Base-by-base conservation (phyloP, 2,888 invertebrate genomes). In the Psococerastis gibbosa region DNA sequence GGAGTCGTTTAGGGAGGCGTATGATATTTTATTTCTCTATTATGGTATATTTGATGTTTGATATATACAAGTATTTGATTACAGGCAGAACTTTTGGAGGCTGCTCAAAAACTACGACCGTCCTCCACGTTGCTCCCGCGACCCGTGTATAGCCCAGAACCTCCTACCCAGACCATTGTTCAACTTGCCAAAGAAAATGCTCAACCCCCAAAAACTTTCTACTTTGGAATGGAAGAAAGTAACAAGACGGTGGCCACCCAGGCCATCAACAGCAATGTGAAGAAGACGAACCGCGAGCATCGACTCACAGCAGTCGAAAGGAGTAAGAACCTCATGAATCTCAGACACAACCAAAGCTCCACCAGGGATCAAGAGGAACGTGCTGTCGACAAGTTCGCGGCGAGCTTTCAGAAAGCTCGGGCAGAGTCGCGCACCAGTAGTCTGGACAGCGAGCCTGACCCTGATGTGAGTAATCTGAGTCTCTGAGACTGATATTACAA, bases 221-320 rank as follows among this genome's bases (percentile, higher is more conserved):
- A 83, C 61, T 83, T 83, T 55, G 82, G 83, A 31, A 82, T 83
- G 81, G 73, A 74, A 49, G 69, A 71, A 50, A 48, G 50, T 23
- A 49, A 49, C 3, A 44, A 47, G 27, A 18, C 44, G 8, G 43
- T 20, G 18, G 43, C 13, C 17, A 32, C 18, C 3, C 4, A 17
- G 34, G 17, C 22, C 23, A 32, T 22, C 20, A 16, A 22, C 13
- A n/a, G n/a, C 5, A 32, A 34, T 6, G 43, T 34, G 22, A 22
- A 34, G n/a, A 34, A 43, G 15, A 32, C 34, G 11, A 34, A 43
- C 34, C 33, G 33, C 13, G 43, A 43, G 20, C 35, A 34, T 20
- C 38, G 42, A 20, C 22, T 32, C 15, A 44, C 41, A 2, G 45
- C 42, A 6, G 43, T 44, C 6, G 52, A 52, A 43, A 42, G 47